phyloP scores from a whole-genome alignment of 2,113 vertebrate genomes.

The Colinus virginianus region DNA sequence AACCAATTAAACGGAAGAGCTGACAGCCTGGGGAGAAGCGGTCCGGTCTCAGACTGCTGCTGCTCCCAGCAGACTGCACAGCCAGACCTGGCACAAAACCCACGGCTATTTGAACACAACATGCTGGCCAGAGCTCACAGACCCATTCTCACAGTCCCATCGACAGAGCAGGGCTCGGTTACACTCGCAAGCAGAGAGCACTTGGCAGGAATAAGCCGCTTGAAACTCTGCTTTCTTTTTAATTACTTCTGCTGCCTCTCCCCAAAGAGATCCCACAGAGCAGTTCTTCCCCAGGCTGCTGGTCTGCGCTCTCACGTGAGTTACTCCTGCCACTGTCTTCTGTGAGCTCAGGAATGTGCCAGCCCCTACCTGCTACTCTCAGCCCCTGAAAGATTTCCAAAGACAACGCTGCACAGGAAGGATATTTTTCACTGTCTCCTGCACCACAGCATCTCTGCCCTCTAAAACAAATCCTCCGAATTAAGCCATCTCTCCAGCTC shows the following conservation, averaged over 20 bases:
- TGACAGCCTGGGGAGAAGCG: slow-evolving; percentile 26
- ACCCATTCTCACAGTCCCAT: neutral
- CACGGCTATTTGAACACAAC: neutral
- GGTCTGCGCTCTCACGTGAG: neutral
- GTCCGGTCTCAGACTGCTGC: slow-evolving; percentile 13
- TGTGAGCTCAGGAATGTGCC: neutral
- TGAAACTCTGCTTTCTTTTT: neutral
- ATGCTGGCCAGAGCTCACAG: neutral
- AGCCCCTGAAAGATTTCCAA: neutral
- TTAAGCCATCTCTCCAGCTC: neutral
- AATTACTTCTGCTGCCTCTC: slow-evolving; percentile 10
- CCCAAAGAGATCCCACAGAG: neutral
- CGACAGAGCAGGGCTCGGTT: neutral
- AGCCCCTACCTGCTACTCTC: neutral
- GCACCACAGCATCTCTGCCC: neutral
- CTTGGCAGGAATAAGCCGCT: neutral
- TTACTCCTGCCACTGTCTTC: neutral
- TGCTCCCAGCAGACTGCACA: slow-evolving; percentile 30
- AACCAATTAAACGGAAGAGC: slow-evolving; percentile 16
- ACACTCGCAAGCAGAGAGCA: neutral
- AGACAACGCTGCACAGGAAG: neutral
- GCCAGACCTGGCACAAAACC: neutral
- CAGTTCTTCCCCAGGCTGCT: neutral
- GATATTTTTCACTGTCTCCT: neutral
- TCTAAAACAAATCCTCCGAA: neutral